A percentile compares a stretch with the other conserved stretches of the same genome.
Conservation (phyloP, 2,797 vertebrate genomes). For the Sebastiscus tertius region DNA sequence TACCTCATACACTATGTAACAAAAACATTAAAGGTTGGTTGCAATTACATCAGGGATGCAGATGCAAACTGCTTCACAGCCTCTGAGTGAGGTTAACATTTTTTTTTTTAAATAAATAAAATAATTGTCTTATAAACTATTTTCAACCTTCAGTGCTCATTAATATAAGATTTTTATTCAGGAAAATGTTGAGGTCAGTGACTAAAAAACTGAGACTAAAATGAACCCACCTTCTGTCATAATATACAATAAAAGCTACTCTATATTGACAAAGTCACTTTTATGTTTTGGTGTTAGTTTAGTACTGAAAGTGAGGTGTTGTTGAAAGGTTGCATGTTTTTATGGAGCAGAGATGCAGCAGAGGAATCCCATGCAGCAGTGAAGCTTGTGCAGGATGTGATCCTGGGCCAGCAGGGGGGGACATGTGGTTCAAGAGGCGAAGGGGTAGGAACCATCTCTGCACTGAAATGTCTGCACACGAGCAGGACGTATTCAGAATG, state of each 20-base stretch:
- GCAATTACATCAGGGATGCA: neutral
- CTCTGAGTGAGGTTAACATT: neutral
- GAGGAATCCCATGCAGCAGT: neutral
- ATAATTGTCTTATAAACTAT: neutral
- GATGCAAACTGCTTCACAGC: neutral
- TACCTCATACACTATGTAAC: neutral
- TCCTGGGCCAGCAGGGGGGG: conserved; percentile 73
- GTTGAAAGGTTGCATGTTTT: neutral
- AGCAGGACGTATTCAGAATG: neutral
- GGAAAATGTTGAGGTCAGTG: neutral
- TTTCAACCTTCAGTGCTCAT: neutral
- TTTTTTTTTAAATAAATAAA: neutral
- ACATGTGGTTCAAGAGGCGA: conserved; percentile 54
- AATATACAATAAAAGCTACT: neutral
- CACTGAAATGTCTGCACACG: neutral
- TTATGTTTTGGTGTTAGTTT: neutral
- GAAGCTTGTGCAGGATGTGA: conserved; percentile 35
- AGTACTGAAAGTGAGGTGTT: neutral
- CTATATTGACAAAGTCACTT: neutral
- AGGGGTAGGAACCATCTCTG: conserved; percentile 3
- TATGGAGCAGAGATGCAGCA: neutral
- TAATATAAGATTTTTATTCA: neutral
- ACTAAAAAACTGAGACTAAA: neutral
- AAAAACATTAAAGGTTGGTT: neutral
- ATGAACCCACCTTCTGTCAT: neutral